A percentile compares a stretch with the other conserved stretches of the same genome.
Evolutionary conservation across 2,113 vertebrate genomes (phyloP).

Genomic region (Trogon melanurus): DNA sequence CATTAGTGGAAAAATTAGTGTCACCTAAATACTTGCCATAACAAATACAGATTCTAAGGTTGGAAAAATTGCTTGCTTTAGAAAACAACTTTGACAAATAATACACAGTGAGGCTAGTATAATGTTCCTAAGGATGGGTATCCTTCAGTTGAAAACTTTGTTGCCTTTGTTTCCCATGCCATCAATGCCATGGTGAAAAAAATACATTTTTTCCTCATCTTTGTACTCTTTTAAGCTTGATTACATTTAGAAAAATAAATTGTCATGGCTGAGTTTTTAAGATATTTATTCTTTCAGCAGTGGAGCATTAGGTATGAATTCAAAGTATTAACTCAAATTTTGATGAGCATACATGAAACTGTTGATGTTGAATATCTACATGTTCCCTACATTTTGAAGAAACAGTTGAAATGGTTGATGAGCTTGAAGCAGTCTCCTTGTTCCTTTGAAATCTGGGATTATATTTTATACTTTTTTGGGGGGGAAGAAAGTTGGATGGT

Average conservation of each 20-base stretch:
- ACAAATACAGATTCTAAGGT: neutral
- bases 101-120: neutral
- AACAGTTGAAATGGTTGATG: neutral
- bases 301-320: neutral
- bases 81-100: neutral
- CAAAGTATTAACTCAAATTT: neutral
- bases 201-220: neutral
- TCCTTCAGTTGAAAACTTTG: neutral
- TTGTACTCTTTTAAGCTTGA: neutral
- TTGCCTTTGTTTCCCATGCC: neutral
- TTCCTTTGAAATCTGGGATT: neutral
- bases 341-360: neutral
- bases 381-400: neutral
- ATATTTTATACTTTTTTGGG: neutral
- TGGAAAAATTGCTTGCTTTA: neutral
- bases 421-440: neutral
- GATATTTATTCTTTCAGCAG: neutral
- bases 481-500: neutral
- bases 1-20: neutral
- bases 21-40: neutral
- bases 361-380: neutral
- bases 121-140: neutral
- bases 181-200: neutral
- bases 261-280: neutral
- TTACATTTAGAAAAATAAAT: neutral